A percentile compares a stretch with the other conserved stretches of the same genome.
Conservation (phyloP, 2,113 vertebrate genomes). For the Maccullochella peelii region DNA sequence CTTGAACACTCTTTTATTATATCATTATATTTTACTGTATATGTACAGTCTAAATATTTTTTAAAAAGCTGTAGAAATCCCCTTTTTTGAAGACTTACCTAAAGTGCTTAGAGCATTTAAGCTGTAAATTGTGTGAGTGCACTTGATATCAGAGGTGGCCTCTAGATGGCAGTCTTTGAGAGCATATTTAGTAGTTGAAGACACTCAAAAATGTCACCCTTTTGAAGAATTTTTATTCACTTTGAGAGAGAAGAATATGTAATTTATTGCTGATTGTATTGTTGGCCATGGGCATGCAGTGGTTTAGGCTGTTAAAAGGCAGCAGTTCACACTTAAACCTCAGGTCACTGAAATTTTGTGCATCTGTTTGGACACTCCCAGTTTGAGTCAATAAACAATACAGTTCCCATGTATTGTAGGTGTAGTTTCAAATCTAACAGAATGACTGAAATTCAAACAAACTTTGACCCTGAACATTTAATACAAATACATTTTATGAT, state of each 20-base stretch:
- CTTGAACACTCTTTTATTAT: background rate
- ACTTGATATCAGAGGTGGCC: constrained; percentile 5
- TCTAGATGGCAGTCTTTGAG: constrained; percentile 77
- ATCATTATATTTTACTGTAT: background rate
- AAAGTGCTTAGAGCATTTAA: background rate
- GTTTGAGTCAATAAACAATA: constrained; percentile 21
- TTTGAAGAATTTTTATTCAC: background rate
- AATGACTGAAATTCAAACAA: constrained; percentile 10
- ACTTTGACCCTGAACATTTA: background rate
- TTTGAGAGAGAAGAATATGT: background rate
- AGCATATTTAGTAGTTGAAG: constrained; percentile 16
- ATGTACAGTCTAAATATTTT: background rate
- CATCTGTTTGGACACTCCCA: constrained; percentile 36
- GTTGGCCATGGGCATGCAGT: background rate
- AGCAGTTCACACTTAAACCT: constrained; percentile 5
- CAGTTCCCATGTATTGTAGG: background rate
- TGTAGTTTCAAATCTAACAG: constrained; percentile 32
- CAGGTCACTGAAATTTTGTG: constrained; percentile 7
- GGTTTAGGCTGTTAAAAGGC: background rate
- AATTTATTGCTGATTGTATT: background rate
- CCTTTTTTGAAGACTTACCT: background rate
- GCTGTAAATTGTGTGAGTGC: background rate
- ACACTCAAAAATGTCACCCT: background rate
- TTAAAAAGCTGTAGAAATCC: background rate
- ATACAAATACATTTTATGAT: constrained; percentile 5